These are phyloP conservation scores for Phrynocephalus vlangalii DNA, from an alignment of 2,797 vertebrate genomes.

Conservation along the genomic window DNA sequence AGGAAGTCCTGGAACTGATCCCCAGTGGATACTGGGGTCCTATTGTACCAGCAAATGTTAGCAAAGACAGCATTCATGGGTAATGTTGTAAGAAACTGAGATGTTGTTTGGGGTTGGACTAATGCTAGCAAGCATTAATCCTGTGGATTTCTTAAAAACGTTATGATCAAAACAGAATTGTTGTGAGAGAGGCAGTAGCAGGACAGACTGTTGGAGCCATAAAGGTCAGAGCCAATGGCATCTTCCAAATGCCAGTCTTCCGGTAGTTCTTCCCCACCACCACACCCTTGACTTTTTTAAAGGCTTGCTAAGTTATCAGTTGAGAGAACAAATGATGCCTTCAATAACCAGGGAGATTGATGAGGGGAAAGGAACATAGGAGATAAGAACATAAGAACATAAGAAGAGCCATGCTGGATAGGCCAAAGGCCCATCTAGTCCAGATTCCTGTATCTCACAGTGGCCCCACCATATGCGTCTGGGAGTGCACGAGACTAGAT, in stretches of 20 bases:
- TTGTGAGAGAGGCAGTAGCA: conserved; percentile 47
- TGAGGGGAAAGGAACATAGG: conserved; percentile 68
- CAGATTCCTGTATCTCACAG: no score
- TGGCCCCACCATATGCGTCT: no score
- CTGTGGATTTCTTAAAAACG: conserved; percentile 54
- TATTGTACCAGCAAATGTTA: background rate
- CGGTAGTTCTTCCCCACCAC: no score
- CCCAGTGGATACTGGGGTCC: no score
- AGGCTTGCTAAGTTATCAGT: conserved; percentile 78
- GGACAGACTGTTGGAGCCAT: conserved; percentile 58
- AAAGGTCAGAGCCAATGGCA: conserved; percentile 79
- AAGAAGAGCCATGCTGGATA: no score
- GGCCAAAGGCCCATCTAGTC: no score
- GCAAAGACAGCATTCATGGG: background rate
- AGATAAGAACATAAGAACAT: conserved; percentile 36
- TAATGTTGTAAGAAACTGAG: background rate
- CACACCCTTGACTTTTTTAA: conserved; percentile 48
- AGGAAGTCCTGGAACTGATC: no score
- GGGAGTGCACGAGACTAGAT: no score
- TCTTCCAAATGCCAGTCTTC: conserved; percentile 79
- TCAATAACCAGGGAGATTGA: conserved; percentile 67
- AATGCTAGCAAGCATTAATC: background rate
- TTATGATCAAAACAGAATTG: conserved; percentile 58
- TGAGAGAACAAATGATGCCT: conserved; percentile 63
- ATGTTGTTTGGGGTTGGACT: background rate